Evolutionary conservation across 2,888 invertebrate species (phyloP).

Genomic region (Melikaiella ostensackeni): DNA sequence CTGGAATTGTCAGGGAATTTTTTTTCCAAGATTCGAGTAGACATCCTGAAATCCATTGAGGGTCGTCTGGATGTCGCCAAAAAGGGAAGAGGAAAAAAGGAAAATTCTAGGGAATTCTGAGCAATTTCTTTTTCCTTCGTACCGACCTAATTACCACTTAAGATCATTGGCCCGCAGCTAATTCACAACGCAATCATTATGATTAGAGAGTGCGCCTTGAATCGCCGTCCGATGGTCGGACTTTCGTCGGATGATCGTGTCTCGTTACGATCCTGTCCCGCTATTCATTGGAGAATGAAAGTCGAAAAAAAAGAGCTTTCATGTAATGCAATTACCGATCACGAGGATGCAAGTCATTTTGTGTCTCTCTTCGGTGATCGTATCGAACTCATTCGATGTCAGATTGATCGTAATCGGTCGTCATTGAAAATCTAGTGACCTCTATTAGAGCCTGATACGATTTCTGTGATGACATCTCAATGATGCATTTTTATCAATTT

Average conservation of each 20-base stretch:
- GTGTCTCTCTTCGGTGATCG: not conserved
- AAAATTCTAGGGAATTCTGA: slow-evolving; percentile 12
- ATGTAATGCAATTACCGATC: slow-evolving; percentile 29
- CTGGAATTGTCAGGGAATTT: too few species aligned
- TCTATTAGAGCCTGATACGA: not conserved
- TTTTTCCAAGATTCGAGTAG: too few species aligned
- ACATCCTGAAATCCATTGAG: slow-evolving; percentile 7
- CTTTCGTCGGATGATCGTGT: slow-evolving; percentile 34
- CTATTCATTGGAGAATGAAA: not conserved
- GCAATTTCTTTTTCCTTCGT: slow-evolving; percentile 22
- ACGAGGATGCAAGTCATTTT: slow-evolving; percentile 33
- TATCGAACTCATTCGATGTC: slow-evolving; percentile 1
- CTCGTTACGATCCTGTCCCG: slow-evolving; percentile 11
- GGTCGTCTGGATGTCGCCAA: not conserved
- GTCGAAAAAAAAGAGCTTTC: slow-evolving; percentile 14
- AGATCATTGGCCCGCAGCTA: slow-evolving; percentile 29
- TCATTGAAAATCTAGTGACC: not conserved
- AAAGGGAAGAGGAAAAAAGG: not conserved
- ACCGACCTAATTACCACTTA: slow-evolving; percentile 32
- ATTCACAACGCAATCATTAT: slow-evolving; percentile 38
- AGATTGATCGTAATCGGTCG: not conserved
- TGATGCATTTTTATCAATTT: not conserved
- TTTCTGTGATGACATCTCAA: not conserved
- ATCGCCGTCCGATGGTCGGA: slow-evolving; percentile 12
- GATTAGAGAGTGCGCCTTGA: slow-evolving; percentile 38